Evolutionary conservation across 2,797 vertebrate genomes (phyloP).

Genomic region (Oryzias sinensis): DNA sequence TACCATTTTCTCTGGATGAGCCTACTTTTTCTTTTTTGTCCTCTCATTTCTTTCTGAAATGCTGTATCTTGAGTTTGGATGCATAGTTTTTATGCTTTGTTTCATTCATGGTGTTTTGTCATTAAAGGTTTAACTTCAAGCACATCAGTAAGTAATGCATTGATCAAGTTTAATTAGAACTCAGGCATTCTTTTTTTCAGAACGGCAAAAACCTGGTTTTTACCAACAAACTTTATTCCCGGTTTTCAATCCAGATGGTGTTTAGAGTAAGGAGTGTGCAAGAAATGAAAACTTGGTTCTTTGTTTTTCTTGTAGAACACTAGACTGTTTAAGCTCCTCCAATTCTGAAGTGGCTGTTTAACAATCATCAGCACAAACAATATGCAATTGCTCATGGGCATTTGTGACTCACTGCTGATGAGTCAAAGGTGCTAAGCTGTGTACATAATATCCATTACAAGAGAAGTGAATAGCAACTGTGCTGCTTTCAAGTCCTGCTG

Average conservation of each 20-base stretch:
- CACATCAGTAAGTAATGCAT: no score
- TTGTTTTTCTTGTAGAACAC: background rate
- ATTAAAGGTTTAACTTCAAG: no score
- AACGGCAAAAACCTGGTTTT: no score
- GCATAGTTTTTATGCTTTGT: no score
- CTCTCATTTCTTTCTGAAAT: no score
- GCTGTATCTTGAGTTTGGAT: no score
- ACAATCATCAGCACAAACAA: slow-evolving; percentile 19
- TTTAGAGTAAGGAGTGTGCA: slow-evolving; percentile 6
- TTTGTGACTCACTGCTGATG: slow-evolving; percentile 19
- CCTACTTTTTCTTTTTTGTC: no score
- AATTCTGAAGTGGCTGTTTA: slow-evolving; percentile 28
- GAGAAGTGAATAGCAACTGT: background rate
- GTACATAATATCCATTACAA: slow-evolving; percentile 1
- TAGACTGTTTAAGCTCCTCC: slow-evolving; percentile 11
- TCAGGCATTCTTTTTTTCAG: no score
- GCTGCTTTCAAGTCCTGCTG: background rate
- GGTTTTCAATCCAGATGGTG: background rate
- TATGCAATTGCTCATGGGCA: slow-evolving; percentile 8
- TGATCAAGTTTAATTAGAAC: no score
- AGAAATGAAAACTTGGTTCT: slow-evolving; percentile 12
- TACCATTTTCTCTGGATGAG: no score
- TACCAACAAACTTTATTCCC: background rate
- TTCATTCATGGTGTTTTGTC: no score
- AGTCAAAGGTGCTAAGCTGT: slow-evolving; percentile 11